A percentile compares a stretch with the other conserved stretches of the same genome.
phyloP scores from a whole-genome alignment of 2,113 vertebrate species.

The Percina caprodes region DNA sequence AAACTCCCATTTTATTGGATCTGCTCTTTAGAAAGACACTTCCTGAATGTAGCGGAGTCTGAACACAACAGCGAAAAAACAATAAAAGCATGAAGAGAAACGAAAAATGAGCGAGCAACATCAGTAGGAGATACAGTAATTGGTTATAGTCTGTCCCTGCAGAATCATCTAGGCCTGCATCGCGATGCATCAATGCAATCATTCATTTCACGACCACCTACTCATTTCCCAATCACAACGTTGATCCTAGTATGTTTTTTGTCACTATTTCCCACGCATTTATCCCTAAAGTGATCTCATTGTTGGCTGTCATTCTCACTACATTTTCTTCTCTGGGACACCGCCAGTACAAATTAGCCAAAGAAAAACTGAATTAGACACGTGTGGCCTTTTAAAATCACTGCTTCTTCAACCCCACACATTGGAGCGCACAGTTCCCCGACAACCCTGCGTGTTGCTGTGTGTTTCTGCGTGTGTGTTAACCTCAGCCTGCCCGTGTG shows the following conservation, averaged over 20 bases:
- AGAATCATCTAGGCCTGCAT: too few relatives aligned
- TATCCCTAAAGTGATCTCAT: not conserved
- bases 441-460: not conserved
- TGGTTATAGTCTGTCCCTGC: too few relatives aligned
- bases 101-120: too few relatives aligned
- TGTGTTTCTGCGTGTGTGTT: not conserved
- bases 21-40: too few relatives aligned
- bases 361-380: slow-evolving; percentile 17
- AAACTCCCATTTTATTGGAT: too few relatives aligned
- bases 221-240: not conserved
- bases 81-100: too few relatives aligned
- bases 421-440: not conserved
- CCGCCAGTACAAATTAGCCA: not conserved
- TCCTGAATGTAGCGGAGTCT: too few relatives aligned
- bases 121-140: too few relatives aligned
- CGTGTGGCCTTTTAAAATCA: slow-evolving; percentile 50
- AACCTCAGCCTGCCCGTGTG: not conserved
- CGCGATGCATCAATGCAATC: too few relatives aligned
- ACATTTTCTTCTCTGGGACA: not conserved
- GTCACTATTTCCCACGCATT: slow-evolving; percentile 25
- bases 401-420: slow-evolving; percentile 3
- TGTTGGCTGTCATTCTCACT: not conserved
- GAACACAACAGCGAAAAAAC: too few relatives aligned
- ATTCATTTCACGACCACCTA: too few relatives aligned
- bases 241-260: not conserved